Evolutionary conservation across 2,888 invertebrate genomes (phyloP), one percentile per base, ranked within the genome.

Genomic region (Thera obeliscata): DNA sequence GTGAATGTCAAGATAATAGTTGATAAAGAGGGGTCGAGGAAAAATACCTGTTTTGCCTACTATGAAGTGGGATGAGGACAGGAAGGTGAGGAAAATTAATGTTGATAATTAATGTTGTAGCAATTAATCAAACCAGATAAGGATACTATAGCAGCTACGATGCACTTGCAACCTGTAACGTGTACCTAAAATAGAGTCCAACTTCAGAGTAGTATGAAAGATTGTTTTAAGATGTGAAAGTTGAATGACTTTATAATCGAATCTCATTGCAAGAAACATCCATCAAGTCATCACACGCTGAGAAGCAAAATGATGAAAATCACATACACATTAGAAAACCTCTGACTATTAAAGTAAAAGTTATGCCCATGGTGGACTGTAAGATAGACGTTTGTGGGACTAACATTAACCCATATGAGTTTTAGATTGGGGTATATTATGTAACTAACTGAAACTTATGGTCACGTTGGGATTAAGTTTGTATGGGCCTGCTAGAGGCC

Each of bases 221-320:
- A 52, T 33, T 52, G 52, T 52, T 52, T 52, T 8, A 9, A 52
- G 52, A 8, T 33, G 52, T 33, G 52, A 52, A 52, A 52, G 52
- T 33, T 33, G 33, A 52, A 33, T 46, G 43, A 46, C 43, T 46
- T 46, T 9, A 46, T 46, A 46, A 46, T 52, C 52, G 33, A 8
- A 0, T 52, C 33, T 22, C 52, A 52, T 52, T 22, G 43, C 43
- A 43, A 48, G n/a, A 50, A 12, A 50, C 50, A 48, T 48, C 38
- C 38, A 38, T 50, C 50, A 50, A 50, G 50, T 50, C 41, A 43
- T 52, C 52, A 52, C n/a, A 38, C 48, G 46, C 46, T 48, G 46
- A 61, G 33, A 9, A 50, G 55, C 36, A 36, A 58, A 11, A 48
- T 48, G 52, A 33, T 52, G 52, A 52, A 52, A 52, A 52, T 52